phyloP scores from a whole-genome alignment of 2,888 invertebrate species.

The Sarcophaga variegata region DNA sequence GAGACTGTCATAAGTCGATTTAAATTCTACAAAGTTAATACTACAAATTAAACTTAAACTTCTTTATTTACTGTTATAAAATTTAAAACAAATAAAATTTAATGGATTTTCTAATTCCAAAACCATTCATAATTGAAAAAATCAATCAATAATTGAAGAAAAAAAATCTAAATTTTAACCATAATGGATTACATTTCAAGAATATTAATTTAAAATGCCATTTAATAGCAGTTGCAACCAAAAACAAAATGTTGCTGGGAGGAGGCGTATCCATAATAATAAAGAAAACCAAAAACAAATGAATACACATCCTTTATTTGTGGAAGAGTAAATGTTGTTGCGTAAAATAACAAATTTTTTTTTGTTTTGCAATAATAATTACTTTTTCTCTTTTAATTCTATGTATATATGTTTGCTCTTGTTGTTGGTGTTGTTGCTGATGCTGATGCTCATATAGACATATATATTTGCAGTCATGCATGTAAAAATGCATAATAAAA shows the following conservation, averaged over 20 bases:
- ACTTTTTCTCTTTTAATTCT: conserved; percentile 29
- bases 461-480: conserved; percentile 56
- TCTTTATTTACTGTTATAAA: too few species aligned
- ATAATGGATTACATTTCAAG: conserved; percentile 9
- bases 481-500: conserved; percentile 55
- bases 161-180: background rate
- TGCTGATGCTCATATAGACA: conserved; percentile 3
- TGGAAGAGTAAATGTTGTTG: background rate
- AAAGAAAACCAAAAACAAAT: conserved; percentile 7
- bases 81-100: too few species aligned
- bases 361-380: conserved; percentile 58
- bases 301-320: conserved; percentile 2
- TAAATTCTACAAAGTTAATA: too few species aligned
- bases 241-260: background rate
- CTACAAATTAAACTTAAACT: too few species aligned
- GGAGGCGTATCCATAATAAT: background rate
- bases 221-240: background rate
- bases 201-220: conserved; percentile 30
- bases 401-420: background rate
- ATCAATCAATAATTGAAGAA: too few species aligned
- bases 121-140: too few species aligned
- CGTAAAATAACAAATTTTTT: conserved; percentile 33
- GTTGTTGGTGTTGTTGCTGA: background rate
- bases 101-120: too few species aligned
- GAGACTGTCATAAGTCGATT: too few species aligned